phyloP scores from a whole-genome alignment of 2,113 vertebrate species.

The Syrrhaptes paradoxus region DNA sequence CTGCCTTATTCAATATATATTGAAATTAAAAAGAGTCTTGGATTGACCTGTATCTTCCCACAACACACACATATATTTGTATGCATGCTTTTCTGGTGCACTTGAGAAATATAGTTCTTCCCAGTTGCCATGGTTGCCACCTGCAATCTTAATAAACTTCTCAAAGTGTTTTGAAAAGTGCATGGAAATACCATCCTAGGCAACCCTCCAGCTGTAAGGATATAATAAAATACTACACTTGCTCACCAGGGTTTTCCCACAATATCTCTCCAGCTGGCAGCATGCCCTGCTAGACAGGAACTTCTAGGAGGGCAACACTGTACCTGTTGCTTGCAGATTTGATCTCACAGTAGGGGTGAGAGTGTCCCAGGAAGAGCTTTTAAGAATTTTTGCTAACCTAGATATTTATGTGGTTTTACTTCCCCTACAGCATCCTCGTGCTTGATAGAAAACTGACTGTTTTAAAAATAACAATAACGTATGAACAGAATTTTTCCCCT shows the following conservation, averaged over 20 bases:
- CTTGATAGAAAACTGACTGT: not conserved
- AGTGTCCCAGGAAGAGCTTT: not conserved
- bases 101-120: not conserved
- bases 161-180: conserved; percentile 33
- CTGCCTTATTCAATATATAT: not conserved
- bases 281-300: conserved; percentile 1
- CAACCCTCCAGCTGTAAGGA: conserved; percentile 52
- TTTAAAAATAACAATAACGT: not conserved
- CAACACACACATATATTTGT: conserved; percentile 16
- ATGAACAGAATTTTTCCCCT: not conserved
- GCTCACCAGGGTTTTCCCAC: conserved; percentile 58
- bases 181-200: conserved; percentile 33
- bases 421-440: not conserved
- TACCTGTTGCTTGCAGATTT: conserved; percentile 39
- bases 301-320: not conserved
- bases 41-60: not conserved
- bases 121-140: conserved; percentile 57
- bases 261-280: conserved; percentile 47
- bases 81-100: not conserved
- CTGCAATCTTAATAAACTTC: conserved; percentile 56
- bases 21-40: not conserved
- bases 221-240: conserved; percentile 35
- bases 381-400: not conserved
- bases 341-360: not conserved
- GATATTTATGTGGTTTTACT: not conserved